These are phyloP conservation scores for Clarias batrachus DNA, from an alignment of 2,113 vertebrate species.

Conservation along the genomic window DNA sequence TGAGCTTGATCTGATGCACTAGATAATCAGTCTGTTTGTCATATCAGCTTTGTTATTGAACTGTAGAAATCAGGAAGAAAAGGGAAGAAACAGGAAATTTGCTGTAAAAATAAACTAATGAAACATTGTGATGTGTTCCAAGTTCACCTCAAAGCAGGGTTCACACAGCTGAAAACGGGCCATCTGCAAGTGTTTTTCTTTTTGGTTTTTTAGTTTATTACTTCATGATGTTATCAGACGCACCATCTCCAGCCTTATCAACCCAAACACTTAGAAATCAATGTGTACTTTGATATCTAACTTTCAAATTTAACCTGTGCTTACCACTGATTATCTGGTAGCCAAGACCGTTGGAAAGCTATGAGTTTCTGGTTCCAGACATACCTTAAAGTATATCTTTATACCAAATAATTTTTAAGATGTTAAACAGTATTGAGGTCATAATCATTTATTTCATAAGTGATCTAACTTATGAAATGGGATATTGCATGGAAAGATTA, in stretches of 20 bases:
- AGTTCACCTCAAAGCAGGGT: constrained; percentile 16
- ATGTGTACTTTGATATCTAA: not conserved
- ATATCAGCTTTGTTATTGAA: not conserved
- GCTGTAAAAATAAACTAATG: not conserved
- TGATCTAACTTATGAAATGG: not conserved
- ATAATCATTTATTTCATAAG: not conserved
- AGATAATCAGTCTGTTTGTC: not conserved
- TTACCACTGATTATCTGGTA: no score
- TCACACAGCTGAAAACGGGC: constrained; percentile 17
- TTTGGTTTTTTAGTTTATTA: constrained; percentile 7
- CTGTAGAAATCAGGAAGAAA: not conserved
- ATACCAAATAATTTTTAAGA: not conserved
- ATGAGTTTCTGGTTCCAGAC: not conserved
- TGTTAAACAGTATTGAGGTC: not conserved
- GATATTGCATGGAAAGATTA: not conserved
- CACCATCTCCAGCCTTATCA: not conserved
- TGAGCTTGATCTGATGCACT: not conserved
- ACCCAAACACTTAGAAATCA: not conserved
- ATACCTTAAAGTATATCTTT: not conserved
- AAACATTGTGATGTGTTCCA: constrained; percentile 17
- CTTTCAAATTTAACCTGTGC: not conserved
- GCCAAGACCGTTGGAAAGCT: not conserved
- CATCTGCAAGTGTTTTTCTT: constrained; percentile 5
- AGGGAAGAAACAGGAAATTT: not conserved
- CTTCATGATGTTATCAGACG: constrained; percentile 8